Conservation (phyloP, 2,113 vertebrate genomes). For the Seriola rivoliana region DNA sequence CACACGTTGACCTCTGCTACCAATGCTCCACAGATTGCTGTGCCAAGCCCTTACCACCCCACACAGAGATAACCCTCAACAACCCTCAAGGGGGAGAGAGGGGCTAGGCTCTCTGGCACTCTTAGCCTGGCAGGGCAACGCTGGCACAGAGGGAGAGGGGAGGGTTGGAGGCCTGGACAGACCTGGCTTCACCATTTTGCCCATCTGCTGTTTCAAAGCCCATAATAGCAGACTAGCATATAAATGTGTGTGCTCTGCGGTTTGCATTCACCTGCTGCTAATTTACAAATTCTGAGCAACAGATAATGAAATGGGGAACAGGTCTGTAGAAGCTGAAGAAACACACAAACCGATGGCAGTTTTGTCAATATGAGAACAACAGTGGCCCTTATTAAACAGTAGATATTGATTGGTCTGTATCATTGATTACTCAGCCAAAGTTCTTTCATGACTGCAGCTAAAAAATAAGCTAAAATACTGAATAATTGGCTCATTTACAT, state of each 20-base stretch:
- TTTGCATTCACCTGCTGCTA: conserved; percentile 28
- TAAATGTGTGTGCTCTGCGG: conserved; percentile 46
- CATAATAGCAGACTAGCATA: conserved; percentile 54
- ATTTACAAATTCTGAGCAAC: conserved; percentile 1
- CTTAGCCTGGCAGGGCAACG: conserved; percentile 43
- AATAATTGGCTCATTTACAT: background rate
- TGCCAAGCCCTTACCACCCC: conserved; percentile 52
- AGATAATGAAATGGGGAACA: background rate
- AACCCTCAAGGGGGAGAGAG: conserved; percentile 13
- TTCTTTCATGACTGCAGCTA: background rate
- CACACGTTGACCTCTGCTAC: conserved; percentile 57
- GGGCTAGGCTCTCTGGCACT: conserved; percentile 55
- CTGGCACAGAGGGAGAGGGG: conserved; percentile 49
- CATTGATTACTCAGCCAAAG: conserved; percentile 18
- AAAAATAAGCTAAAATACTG: background rate
- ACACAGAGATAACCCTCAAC: conserved; percentile 34
- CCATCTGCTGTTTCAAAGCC: conserved; percentile 74
- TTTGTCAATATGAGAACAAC: conserved; percentile 15
- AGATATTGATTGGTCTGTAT: background rate
- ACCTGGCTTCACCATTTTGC: conserved; percentile 62
- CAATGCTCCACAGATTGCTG: conserved; percentile 35
- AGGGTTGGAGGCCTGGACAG: conserved; percentile 42
- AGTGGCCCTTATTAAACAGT: conserved; percentile 5
- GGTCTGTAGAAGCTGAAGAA: background rate
- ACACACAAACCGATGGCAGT: background rate